Conservation (phyloP, 2,797 vertebrate species). For the Muscicapa striata region DNA sequence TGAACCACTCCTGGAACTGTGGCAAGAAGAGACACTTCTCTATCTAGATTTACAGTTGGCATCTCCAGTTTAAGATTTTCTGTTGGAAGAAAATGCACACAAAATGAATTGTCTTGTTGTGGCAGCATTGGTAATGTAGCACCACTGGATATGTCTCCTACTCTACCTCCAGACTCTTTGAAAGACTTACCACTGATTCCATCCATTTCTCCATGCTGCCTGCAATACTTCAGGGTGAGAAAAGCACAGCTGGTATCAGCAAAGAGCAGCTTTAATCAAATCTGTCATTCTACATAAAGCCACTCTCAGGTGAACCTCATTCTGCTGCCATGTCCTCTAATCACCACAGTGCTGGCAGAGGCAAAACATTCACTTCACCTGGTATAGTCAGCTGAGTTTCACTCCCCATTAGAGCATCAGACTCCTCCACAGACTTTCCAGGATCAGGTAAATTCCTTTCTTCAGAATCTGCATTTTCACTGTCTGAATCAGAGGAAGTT, state of each 20-base stretch:
- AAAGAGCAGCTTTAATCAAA: neutral
- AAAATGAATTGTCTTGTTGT: neutral
- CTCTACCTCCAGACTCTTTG: neutral
- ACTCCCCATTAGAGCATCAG: slow-evolving; percentile 64
- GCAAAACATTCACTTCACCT: slow-evolving; percentile 64
- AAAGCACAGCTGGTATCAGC: neutral
- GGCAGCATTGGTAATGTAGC: fast-evolving
- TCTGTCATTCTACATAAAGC: neutral
- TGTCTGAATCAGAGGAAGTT: neutral
- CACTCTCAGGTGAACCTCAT: neutral
- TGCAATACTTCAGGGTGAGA: neutral
- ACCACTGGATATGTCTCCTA: neutral
- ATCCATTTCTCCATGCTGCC: neutral
- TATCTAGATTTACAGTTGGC: slow-evolving; percentile 82
- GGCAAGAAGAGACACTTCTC: slow-evolving; percentile 73
- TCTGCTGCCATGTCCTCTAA: neutral
- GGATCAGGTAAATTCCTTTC: neutral
- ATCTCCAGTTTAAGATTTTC: slow-evolving; percentile 84
- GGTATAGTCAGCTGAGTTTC: slow-evolving; percentile 81
- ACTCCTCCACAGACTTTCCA: slow-evolving; percentile 27
- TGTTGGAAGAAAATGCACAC: neutral
- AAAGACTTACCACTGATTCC: neutral
- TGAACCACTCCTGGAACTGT: slow-evolving; percentile 74
- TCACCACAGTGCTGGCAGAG: neutral
- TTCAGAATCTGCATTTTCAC: neutral